A percentile compares a stretch with the other conserved stretches of the same genome.
phyloP scores from a whole-genome alignment of 2,888 invertebrate species.

The Folsomia manolachei region DNA sequence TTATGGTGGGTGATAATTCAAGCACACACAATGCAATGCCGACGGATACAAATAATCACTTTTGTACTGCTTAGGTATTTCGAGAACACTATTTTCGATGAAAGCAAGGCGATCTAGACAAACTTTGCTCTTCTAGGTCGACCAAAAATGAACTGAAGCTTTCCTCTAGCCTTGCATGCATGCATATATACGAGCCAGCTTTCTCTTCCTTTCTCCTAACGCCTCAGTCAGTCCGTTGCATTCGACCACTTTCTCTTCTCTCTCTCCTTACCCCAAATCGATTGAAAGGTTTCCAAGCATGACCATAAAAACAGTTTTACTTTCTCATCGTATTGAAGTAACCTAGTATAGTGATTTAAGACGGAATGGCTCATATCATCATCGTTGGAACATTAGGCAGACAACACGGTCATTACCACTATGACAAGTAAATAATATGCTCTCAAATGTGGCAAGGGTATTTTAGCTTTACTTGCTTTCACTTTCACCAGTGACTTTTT shows the following conservation, averaged over 20 bases:
- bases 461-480: background rate
- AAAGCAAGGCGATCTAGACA: background rate
- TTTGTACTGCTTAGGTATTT: no score
- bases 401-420: background rate
- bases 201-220: background rate
- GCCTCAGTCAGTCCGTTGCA: background rate
- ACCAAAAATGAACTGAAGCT: background rate
- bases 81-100: background rate
- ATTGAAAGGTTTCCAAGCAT: background rate
- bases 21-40: background rate
- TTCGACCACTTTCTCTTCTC: background rate
- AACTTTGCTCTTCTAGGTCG: background rate
- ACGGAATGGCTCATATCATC: background rate
- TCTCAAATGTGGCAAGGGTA: background rate
- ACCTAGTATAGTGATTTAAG: background rate
- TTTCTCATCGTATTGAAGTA: background rate
- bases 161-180: no score
- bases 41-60: background rate
- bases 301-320: background rate
- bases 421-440: background rate
- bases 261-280: constrained; percentile 15
- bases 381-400: background rate
- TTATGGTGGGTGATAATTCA: background rate
- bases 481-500: no score
- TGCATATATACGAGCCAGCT: no score